Evolutionary conservation across 1,140 invertebrate species (phyloP).

Genomic region (Bombus difficillimus): DNA sequence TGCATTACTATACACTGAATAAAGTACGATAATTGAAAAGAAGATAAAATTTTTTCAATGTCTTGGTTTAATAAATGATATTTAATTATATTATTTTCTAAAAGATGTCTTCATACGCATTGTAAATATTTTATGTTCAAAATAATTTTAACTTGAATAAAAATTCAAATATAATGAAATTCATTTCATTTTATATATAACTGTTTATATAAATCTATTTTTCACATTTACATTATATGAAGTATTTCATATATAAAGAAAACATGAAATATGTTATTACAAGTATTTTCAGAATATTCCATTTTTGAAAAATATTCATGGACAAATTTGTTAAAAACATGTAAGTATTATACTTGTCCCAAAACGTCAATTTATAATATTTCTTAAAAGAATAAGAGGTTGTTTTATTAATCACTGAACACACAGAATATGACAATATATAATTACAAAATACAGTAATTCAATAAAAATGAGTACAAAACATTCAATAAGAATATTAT

Average conservation of each 20-base stretch:
- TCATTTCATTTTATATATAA: neutral
- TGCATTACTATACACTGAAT: conserved; percentile 23
- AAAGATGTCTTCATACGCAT: neutral
- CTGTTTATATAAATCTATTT: conserved; percentile 18
- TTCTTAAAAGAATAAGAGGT: conserved; percentile 15
- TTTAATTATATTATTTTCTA: conserved; percentile 11
- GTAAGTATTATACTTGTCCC: conserved; percentile 2
- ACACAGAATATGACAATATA: conserved; percentile 51
- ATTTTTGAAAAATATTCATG: conserved; percentile 28
- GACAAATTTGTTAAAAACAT: neutral
- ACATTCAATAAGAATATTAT: conserved; percentile 21
- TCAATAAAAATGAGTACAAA: conserved; percentile 38
- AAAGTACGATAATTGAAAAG: conserved; percentile 17
- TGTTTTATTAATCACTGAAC: conserved; percentile 22
- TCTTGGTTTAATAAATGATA: neutral
- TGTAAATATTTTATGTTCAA: conserved; percentile 13
- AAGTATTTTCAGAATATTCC: conserved; percentile 17
- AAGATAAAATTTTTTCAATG: conserved; percentile 14
- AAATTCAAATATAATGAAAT: neutral
- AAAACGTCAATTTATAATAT: conserved; percentile 17
- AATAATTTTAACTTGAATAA: neutral
- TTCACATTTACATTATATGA: conserved; percentile 10
- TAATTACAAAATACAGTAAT: conserved; percentile 59
- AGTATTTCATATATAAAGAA: conserved; percentile 8
- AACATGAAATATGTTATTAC: conserved; percentile 17